These are phyloP conservation scores for Vulpes vulpes DNA, from an alignment of 2,113 vertebrate species.

Conservation along the genomic window DNA sequence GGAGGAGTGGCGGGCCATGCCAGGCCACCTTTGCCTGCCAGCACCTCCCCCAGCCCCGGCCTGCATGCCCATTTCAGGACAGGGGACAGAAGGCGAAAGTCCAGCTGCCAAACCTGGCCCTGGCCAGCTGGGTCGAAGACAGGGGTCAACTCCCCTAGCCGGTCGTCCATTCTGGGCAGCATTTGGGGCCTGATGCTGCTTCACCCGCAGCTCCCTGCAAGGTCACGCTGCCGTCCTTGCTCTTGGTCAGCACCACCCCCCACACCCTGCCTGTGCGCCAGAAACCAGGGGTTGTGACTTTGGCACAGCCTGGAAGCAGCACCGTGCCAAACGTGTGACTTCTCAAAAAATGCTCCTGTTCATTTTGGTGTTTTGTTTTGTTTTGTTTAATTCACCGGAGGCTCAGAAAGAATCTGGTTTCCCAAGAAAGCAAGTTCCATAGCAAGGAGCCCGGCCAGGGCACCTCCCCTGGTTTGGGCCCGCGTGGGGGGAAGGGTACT, in stretches of 20 bases:
- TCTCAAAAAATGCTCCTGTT: not conserved
- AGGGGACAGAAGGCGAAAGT: slow-evolving; percentile 1
- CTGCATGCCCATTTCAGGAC: not conserved
- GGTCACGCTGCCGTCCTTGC: not conserved
- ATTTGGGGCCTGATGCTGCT: not conserved
- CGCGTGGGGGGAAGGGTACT: fast-evolving
- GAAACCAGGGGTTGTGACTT: too few species aligned
- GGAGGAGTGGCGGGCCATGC: not conserved
- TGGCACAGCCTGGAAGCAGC: not conserved
- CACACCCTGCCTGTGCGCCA: fast-evolving
- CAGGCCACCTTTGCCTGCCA: not conserved
- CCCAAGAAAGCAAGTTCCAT: not conserved
- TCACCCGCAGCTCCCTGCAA: not conserved
- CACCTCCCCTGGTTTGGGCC: not conserved
- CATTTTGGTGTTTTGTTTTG: not conserved
- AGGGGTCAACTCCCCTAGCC: slow-evolving; percentile 7
- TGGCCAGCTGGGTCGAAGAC: slow-evolving; percentile 17
- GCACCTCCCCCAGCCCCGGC: not conserved
- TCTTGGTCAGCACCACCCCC: not conserved
- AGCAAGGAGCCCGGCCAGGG: not conserved
- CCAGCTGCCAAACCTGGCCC: not conserved
- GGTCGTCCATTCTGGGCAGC: not conserved
- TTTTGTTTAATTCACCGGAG: not conserved
- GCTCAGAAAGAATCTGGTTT: not conserved
- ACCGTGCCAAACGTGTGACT: fast-evolving